phyloP scores from a whole-genome alignment of 2,113 vertebrate species.

The Lynx canadensis region DNA sequence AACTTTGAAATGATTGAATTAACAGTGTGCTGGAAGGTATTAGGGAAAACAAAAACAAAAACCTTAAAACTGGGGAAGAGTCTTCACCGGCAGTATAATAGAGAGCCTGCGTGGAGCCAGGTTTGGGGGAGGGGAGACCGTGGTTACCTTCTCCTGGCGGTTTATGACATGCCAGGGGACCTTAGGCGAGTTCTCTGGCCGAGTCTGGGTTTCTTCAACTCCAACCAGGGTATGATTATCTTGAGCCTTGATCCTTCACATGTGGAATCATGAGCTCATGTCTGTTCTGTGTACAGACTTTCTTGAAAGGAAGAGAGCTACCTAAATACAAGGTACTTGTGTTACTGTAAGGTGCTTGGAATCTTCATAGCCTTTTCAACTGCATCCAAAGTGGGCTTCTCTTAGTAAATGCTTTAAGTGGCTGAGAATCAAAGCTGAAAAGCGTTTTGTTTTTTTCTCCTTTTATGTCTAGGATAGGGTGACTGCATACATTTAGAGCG shows the following conservation, averaged over 20 bases:
- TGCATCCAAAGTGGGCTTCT: slow-evolving; percentile 63
- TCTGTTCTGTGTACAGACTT: slow-evolving; percentile 68
- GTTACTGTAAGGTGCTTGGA: slow-evolving; percentile 58
- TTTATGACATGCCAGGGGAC: slow-evolving; percentile 40
- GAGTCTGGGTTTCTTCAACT: slow-evolving; percentile 65
- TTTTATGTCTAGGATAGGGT: not conserved
- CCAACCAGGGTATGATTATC: slow-evolving; percentile 44
- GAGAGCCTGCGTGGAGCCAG: not conserved
- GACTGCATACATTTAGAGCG: not conserved
- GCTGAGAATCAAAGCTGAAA: slow-evolving; percentile 44
- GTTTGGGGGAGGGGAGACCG: not conserved
- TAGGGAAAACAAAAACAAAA: not conserved
- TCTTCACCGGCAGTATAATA: not conserved
- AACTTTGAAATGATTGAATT: slow-evolving; percentile 29
- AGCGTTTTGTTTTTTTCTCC: not conserved
- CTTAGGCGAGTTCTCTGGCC: not conserved
- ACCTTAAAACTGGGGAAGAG: not conserved
- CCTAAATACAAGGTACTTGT: slow-evolving; percentile 68
- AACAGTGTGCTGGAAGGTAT: not conserved
- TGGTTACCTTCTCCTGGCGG: not conserved
- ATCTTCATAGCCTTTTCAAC: slow-evolving; percentile 71
- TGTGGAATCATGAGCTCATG: slow-evolving; percentile 60
- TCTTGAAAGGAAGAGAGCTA: slow-evolving; percentile 68
- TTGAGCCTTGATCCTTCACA: slow-evolving; percentile 51
- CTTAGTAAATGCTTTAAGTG: slow-evolving; percentile 54